Conservation (phyloP, 1,140 invertebrate genomes). For the Nasonia longicornis region DNA sequence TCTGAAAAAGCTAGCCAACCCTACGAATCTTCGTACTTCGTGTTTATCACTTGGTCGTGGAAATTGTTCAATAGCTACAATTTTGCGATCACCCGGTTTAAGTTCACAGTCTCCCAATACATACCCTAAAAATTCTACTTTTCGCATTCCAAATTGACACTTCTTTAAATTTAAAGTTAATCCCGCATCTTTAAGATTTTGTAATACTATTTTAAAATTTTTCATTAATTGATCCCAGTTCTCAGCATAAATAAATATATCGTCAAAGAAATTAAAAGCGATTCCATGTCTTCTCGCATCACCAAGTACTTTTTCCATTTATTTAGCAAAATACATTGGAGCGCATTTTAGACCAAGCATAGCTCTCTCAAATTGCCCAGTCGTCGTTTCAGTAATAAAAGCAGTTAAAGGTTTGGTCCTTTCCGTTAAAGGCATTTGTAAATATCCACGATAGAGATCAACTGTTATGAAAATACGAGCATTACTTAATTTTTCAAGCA, state of each 20-base stretch:
- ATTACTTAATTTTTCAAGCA: slow-evolving; percentile 22
- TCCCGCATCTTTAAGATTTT: slow-evolving; percentile 44
- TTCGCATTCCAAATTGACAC: slow-evolving; percentile 49
- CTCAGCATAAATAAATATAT: slow-evolving; percentile 38
- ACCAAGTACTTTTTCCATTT: slow-evolving; percentile 38
- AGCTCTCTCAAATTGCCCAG: slow-evolving; percentile 40
- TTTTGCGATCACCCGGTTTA: slow-evolving; percentile 48
- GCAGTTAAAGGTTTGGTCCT: slow-evolving; percentile 33
- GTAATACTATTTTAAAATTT: slow-evolving; percentile 46
- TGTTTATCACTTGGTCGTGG: slow-evolving; percentile 1
- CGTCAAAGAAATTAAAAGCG: slow-evolving; percentile 44
- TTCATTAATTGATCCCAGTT: slow-evolving; percentile 19
- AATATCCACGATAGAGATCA: slow-evolving; percentile 36
- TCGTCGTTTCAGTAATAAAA: slow-evolving; percentile 44
- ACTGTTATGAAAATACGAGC: slow-evolving; percentile 37
- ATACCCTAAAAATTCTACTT: slow-evolving; percentile 52
- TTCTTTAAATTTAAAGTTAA: slow-evolving; percentile 56
- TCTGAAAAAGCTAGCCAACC: slow-evolving; percentile 60
- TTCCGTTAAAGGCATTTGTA: slow-evolving; percentile 42
- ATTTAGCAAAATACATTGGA: slow-evolving; percentile 43
- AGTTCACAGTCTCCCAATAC: slow-evolving; percentile 43
- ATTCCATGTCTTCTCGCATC: neutral
- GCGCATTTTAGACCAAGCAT: slow-evolving; percentile 44
- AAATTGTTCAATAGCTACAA: slow-evolving; percentile 44
- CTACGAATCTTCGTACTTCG: slow-evolving; percentile 60